Percentiles rank a stretch among this genome's conserved stretches.
Conservation (phyloP, 2,888 invertebrate genomes). For the Gandaritis pyraliata region DNA sequence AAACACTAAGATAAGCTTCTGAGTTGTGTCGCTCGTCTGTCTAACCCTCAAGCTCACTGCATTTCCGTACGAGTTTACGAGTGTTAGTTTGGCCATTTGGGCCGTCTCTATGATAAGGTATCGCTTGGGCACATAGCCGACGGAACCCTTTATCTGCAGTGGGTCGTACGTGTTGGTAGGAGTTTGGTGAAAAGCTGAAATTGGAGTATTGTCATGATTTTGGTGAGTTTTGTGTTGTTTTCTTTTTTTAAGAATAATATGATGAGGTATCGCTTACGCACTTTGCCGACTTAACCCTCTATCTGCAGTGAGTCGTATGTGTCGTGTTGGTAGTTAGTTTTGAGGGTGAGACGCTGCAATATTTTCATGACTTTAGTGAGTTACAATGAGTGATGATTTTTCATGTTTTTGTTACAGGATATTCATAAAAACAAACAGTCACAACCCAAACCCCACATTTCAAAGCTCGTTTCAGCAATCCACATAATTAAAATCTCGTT, state of each 20-base stretch:
- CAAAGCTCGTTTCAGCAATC: slow-evolving; percentile 49
- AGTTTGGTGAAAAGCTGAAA: slow-evolving; percentile 16
- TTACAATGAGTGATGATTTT: too few species aligned
- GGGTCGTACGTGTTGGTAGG: slow-evolving; percentile 27
- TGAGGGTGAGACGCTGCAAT: too few species aligned
- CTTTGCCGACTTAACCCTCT: too few species aligned
- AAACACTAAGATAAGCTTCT: too few species aligned
- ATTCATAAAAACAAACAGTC: too few species aligned
- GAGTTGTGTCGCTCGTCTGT: slow-evolving; percentile 31
- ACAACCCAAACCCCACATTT: slow-evolving; percentile 24
- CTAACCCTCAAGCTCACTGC: slow-evolving; percentile 46
- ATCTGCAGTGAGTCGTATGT: too few species aligned
- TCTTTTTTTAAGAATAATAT: slow-evolving; percentile 7
- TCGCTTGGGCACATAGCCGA: slow-evolving; percentile 59
- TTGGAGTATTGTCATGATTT: slow-evolving; percentile 10
- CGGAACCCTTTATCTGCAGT: slow-evolving; percentile 54
- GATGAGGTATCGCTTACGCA: too few species aligned
- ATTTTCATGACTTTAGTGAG: too few species aligned
- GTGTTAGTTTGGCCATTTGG: slow-evolving; percentile 68
- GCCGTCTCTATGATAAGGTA: slow-evolving; percentile 70
- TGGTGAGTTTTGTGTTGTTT: slow-evolving; percentile 2
- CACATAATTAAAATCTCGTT: slow-evolving; percentile 56
- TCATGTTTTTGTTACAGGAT: too few species aligned
- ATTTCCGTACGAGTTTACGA: slow-evolving; percentile 71
- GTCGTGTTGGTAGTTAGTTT: too few species aligned